These are phyloP conservation scores for Agrochola macilenta DNA, from an alignment of 2,888 invertebrate genomes.

Conservation along the genomic window DNA sequence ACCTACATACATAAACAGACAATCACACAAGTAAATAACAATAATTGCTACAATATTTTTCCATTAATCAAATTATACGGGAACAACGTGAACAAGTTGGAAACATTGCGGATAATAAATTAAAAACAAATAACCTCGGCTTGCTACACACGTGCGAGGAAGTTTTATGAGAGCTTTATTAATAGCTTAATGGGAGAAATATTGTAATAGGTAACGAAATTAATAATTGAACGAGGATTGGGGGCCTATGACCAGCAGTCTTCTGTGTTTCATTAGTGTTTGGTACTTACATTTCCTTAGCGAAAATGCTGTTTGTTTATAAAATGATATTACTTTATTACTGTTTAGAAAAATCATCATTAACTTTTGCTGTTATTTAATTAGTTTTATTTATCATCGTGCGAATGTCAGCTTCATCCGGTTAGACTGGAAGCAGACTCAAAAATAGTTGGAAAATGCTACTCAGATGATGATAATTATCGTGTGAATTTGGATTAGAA, in stretches of 20 bases:
- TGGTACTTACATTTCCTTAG: not conserved
- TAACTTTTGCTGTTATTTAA: not conserved
- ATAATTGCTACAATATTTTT: conserved; percentile 64
- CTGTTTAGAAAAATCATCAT: not conserved
- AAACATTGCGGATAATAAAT: conserved; percentile 68
- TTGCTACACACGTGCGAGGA: conserved; percentile 31
- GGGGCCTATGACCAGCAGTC: not conserved
- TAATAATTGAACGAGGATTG: not conserved
- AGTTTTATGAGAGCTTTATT: conserved; percentile 14
- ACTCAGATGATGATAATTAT: no score
- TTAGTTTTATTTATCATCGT: not conserved
- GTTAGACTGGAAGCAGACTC: not conserved
- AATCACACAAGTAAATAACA: conserved; percentile 29
- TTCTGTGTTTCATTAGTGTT: not conserved
- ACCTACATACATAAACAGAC: not conserved
- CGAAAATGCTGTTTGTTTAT: not conserved
- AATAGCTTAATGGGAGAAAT: conserved; percentile 6
- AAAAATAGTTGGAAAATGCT: not conserved
- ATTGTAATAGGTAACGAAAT: not conserved
- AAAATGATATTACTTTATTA: not conserved
- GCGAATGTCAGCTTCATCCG: not conserved
- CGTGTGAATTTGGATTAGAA: no score
- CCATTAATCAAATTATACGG: conserved; percentile 72
- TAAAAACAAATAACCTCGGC: conserved; percentile 68
- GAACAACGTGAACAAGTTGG: conserved; percentile 64